These are phyloP conservation scores for Cebus imitator DNA, from an alignment of 2,113 vertebrate genomes.

Conservation along the genomic window DNA sequence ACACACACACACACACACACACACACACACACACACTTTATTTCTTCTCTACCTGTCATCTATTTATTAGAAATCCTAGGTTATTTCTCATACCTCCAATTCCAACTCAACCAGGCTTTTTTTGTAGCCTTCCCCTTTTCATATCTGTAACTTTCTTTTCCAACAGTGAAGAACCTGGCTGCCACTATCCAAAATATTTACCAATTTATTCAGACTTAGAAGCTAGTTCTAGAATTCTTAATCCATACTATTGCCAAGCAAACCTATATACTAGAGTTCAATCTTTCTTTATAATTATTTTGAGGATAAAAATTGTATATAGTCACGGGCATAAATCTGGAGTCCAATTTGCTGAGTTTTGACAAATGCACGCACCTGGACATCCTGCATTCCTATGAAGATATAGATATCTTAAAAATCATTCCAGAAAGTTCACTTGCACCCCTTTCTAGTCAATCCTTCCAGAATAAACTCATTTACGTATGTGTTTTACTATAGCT, in stretches of 20 bases:
- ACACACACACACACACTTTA: rapidly evolving
- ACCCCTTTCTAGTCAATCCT: not conserved
- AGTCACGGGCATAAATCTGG: not conserved
- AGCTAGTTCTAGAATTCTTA: not conserved
- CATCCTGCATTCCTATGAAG: not conserved
- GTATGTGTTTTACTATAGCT: not conserved
- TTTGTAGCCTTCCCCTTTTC: not conserved
- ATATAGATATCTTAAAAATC: not conserved
- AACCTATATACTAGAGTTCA: not conserved
- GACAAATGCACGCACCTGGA: not conserved
- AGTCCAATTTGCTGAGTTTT: not conserved
- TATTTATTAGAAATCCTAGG: not conserved
- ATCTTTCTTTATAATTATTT: not conserved
- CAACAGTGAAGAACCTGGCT: not conserved
- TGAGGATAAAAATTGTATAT: not conserved
- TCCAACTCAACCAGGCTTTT: not conserved
- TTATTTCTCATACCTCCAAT: not conserved
- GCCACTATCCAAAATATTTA: not conserved
- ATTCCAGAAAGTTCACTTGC: not conserved
- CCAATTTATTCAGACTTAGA: not conserved
- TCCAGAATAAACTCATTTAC: not conserved
- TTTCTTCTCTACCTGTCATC: not conserved
- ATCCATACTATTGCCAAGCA: not conserved
- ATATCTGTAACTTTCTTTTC: not conserved
- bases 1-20: not conserved